phyloP scores from a whole-genome alignment of 2,797 vertebrate species.

The Sciaenops ocellatus region DNA sequence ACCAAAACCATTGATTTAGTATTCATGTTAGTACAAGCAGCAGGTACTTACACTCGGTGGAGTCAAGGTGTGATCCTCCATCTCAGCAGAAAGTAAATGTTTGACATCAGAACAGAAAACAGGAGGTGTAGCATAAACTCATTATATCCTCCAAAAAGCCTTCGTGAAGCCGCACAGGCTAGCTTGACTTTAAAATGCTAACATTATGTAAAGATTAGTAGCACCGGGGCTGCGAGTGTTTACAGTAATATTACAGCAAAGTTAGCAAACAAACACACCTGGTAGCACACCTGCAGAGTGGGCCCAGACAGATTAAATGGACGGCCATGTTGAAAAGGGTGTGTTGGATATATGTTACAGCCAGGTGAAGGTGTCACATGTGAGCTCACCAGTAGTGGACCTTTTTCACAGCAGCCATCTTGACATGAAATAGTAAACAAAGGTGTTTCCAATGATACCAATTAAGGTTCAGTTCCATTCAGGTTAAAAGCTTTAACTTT shows the following conservation, averaged over 20 bases:
- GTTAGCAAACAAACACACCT: background rate
- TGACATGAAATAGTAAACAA: too few species aligned
- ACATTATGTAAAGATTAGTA: background rate
- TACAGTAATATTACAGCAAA: background rate
- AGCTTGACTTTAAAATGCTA: background rate
- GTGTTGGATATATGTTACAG: background rate
- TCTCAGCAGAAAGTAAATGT: background rate
- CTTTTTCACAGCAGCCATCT: too few species aligned
- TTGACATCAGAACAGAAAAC: background rate
- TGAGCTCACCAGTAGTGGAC: background rate
- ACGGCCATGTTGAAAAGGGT: background rate
- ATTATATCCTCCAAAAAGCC: background rate
- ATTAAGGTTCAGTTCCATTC: too few species aligned
- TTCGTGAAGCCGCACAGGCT: background rate
- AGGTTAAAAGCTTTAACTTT: too few species aligned
- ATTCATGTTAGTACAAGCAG: slow-evolving; percentile 1
- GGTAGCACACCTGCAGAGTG: background rate
- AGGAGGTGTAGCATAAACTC: background rate
- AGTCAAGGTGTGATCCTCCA: background rate
- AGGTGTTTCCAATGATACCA: too few species aligned
- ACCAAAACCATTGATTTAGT: background rate
- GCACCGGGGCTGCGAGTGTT: too few species aligned
- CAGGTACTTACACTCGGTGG: background rate
- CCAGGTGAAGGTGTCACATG: background rate
- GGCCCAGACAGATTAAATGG: background rate